Conservation (phyloP, 2,113 vertebrate genomes). For the Herpetotheres cachinnans region DNA sequence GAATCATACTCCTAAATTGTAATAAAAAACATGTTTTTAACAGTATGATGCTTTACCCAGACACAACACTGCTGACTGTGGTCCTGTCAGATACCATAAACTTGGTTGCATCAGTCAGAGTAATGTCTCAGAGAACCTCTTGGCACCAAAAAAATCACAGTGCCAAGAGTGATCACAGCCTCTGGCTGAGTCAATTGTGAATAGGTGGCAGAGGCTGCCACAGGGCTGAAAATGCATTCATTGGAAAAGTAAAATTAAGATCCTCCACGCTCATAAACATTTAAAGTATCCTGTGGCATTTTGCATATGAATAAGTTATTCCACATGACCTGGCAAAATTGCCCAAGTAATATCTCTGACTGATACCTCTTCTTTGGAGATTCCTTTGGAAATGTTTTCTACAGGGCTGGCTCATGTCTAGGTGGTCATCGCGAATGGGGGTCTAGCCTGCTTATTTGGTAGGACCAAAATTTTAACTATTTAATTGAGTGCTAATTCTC, state of each 20-base stretch:
- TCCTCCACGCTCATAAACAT: neutral
- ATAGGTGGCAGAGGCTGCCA: neutral
- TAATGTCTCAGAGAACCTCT: neutral
- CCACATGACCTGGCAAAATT: neutral
- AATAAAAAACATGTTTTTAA: neutral
- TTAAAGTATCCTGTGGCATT: neutral
- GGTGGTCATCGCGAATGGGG: rapidly evolving
- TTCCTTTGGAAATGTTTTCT: neutral
- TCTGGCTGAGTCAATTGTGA: neutral
- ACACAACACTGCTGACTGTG: rapidly evolving
- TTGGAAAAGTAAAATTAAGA: neutral
- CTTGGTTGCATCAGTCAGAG: neutral
- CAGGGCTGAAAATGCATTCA: neutral
- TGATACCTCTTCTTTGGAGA: rapidly evolving
- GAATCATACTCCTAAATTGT: neutral
- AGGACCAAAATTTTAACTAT: neutral
- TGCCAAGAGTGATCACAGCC: neutral
- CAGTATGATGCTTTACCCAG: neutral
- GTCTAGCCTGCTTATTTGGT: neutral
- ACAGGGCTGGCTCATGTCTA: neutral
- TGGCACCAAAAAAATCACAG: rapidly evolving
- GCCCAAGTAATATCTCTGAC: neutral
- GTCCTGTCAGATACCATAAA: neutral
- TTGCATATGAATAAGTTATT: neutral
- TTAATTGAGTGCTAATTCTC: neutral